Conservation (phyloP, 2,113 vertebrate genomes). For the Otocyon megalotis region DNA sequence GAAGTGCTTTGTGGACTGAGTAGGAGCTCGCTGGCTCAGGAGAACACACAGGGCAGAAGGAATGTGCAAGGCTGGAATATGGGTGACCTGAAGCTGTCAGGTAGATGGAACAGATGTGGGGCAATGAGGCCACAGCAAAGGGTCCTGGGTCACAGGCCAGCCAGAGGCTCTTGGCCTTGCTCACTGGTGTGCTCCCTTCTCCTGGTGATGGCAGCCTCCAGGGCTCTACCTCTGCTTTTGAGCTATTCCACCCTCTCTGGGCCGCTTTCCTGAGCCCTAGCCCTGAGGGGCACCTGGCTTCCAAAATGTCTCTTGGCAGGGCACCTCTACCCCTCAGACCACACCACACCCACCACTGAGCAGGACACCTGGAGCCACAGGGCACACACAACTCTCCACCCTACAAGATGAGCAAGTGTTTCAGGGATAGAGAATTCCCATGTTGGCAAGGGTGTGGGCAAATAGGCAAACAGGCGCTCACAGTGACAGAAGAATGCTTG, state of each 20-base stretch:
- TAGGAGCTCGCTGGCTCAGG: not conserved
- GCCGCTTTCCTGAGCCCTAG: not conserved
- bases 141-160: not conserved
- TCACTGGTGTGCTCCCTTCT: not conserved
- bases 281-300: not conserved
- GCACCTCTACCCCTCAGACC: not conserved
- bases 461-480: not conserved
- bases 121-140: not conserved
- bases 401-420: not conserved
- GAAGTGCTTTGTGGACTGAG: not conserved
- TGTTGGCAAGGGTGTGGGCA: slow-evolving; percentile 14
- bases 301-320: not conserved
- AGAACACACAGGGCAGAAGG: not conserved
- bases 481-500: not conserved
- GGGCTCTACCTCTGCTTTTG: not conserved
- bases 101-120: not conserved
- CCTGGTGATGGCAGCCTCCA: too few relatives aligned
- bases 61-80: not conserved
- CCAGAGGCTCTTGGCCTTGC: not conserved
- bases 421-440: not conserved
- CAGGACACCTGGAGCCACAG: not conserved
- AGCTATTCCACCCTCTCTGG: not conserved
- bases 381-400: not conserved
- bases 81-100: not conserved
- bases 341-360: not conserved